Evolutionary conservation across 2,113 vertebrate genomes (phyloP).

Genomic region (Centrocercus urophasianus): DNA sequence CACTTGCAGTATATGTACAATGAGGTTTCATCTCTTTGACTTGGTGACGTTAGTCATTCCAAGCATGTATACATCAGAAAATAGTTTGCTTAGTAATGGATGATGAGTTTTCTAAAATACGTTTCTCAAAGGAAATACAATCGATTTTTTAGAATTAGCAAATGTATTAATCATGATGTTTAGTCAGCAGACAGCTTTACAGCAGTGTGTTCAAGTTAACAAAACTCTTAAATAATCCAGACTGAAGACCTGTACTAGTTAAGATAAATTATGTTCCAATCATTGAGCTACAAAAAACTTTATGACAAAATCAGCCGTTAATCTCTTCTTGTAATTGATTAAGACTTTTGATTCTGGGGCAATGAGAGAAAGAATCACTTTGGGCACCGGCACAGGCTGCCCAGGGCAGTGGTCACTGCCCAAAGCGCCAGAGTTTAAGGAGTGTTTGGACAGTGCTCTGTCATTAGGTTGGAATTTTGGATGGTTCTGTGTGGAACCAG

Average conservation of each 20-base stretch:
- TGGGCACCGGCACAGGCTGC: not conserved
- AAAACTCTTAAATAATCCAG: not conserved
- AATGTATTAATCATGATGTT: not conserved
- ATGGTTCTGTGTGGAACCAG: not conserved
- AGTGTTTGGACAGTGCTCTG: not conserved
- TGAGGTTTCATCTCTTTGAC: not conserved
- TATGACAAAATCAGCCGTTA: not conserved
- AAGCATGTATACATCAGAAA: not conserved
- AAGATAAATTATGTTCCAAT: not conserved
- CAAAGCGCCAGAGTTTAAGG: not conserved
- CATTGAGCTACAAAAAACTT: not conserved
- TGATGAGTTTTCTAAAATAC: not conserved
- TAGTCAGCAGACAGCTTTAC: not conserved
- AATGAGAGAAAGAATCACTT: not conserved
- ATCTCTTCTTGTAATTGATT: not conserved
- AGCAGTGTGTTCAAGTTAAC: not conserved
- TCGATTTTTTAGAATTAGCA: not conserved
- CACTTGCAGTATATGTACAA: not conserved
- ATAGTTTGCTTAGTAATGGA: not conserved
- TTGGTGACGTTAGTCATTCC: not conserved
- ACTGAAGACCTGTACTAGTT: not conserved
- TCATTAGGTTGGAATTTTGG: not conserved
- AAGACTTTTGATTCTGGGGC: not conserved
- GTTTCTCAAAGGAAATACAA: constrained; percentile 2
- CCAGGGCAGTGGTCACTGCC: not conserved